Conservation (phyloP, 2,888 invertebrate genomes). For the Mythimna albipuncta region DNA sequence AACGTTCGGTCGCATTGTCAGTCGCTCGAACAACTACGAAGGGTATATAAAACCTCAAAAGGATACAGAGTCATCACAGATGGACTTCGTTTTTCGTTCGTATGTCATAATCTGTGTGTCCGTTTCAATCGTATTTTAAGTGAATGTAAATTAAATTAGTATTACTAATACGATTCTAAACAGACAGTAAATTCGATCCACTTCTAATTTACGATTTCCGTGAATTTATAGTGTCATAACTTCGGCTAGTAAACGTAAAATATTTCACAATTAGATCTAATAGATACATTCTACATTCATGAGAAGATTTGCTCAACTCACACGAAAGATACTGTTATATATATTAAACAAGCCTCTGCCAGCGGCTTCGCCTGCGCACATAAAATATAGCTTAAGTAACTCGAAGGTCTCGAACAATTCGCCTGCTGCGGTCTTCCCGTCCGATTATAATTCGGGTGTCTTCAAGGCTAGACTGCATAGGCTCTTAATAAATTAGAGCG, state of each 20-base stretch:
- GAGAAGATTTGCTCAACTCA: neutral
- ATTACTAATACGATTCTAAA: neutral
- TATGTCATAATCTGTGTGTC: neutral
- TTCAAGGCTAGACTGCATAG: too few species aligned
- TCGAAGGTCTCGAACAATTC: too few species aligned
- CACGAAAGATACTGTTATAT: neutral
- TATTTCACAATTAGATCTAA: conserved; percentile 4
- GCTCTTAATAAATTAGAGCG: too few species aligned
- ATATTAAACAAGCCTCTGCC: neutral
- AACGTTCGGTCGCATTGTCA: too few species aligned
- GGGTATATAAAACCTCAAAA: neutral
- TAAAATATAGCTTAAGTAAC: too few species aligned
- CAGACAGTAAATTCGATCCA: neutral
- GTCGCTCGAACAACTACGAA: too few species aligned
- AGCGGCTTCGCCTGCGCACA: too few species aligned
- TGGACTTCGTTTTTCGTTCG: neutral
- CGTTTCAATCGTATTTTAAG: neutral
- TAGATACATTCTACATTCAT: neutral
- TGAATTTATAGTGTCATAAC: conserved; percentile 1
- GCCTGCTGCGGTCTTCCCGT: too few species aligned
- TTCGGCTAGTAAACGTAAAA: neutral
- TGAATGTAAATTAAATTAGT: neutral
- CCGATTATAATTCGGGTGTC: too few species aligned
- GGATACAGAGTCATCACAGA: neutral
- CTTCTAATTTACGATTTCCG: conserved; percentile 27